Base-by-base conservation (phyloP, 1,140 invertebrate genomes). In the Theocolax elegans region DNA sequence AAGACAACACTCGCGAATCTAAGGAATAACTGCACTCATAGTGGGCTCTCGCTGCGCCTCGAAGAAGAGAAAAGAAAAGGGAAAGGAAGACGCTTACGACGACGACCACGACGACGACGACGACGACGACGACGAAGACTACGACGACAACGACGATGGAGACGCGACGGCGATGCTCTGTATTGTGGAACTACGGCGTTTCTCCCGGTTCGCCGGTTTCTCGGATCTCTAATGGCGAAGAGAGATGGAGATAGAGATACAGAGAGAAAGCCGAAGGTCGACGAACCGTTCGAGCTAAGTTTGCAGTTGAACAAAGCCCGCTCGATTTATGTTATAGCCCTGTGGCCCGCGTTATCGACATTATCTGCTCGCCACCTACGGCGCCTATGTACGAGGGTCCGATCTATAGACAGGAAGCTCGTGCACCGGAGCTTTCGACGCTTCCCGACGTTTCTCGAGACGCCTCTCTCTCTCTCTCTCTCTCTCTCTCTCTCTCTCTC, bases 291-390 rank as follows among this genome's bases (percentile, higher is more conserved):
- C 67, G 6, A 29, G n/a, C 46, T 29, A 53, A 44, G 42, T 53
- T 58, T 13, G 31, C 42, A 70, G 67, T 64, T 48, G 67, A 70
- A 70, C 67, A 70, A 70, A 70, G 67, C 67, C 23, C 49, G 49
- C 49, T 70, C 60, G 46, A 69, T 69, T 69, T 62, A 69, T 56
- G 58, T 63, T 60, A 69, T 63, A 25, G 59, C 58, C 17, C 21
- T 21, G 35, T 31, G 17, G 35, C 4, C 31, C 48, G 48, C 59
- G 53, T 63, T 69, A 69, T 69, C 67, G 67, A 63, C 67, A 40
- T 54, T 69, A 62, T 69, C 46, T 51, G 15, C 59, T 53, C 31
- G 59, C 67, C 59, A 62, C 59, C 67, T 69, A 60, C 66, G 56
- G 27, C 19, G 21, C 46, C 6, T 25, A 23, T n/a, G 35, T 35